Evolutionary conservation across 2,888 invertebrate species (phyloP).

Genomic region (Caradrina clavipalpis): DNA sequence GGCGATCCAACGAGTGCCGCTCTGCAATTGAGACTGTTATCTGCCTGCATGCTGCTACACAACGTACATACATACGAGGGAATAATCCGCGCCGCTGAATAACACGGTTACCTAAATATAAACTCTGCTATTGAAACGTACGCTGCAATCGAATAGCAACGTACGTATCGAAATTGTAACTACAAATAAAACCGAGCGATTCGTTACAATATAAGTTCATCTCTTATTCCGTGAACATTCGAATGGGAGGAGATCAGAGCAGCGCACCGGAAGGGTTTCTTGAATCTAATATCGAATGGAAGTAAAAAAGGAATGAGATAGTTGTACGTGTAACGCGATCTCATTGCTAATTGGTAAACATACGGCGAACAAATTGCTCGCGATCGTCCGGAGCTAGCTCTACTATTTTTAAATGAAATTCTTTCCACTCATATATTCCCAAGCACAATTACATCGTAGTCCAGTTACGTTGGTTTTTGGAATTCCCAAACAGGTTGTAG

Average conservation of each 20-base stretch:
- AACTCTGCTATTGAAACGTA: conserved; percentile 68
- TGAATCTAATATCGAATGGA: conserved; percentile 78
- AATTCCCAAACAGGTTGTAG: conserved; percentile 77
- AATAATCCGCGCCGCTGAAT: conserved; percentile 76
- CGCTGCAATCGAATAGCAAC: conserved; percentile 63
- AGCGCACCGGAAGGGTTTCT: conserved; percentile 69
- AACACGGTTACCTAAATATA: conserved; percentile 80
- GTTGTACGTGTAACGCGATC: conserved; percentile 62
- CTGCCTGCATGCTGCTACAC: conserved; percentile 77
- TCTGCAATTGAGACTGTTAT: conserved; percentile 89
- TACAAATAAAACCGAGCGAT: conserved; percentile 68
- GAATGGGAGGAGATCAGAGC: conserved; percentile 53
- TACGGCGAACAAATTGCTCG: conserved; percentile 77
- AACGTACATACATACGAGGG: conserved; percentile 67
- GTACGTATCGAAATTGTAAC: conserved; percentile 70
- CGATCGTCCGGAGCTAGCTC: conserved; percentile 72
- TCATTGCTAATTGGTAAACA: conserved; percentile 85
- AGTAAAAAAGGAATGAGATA: conserved; percentile 67
- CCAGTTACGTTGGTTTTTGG: conserved; percentile 75
- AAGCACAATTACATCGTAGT: conserved; percentile 80
- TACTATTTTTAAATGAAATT: conserved; percentile 88
- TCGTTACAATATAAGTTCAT: conserved; percentile 65
- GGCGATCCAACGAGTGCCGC: conserved; percentile 85
- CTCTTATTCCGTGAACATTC: conserved; percentile 62
- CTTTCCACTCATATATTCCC: conserved; percentile 83